These are phyloP conservation scores for Cantharis lateralis DNA, from an alignment of 2,888 invertebrate species.

Conservation along the genomic window DNA sequence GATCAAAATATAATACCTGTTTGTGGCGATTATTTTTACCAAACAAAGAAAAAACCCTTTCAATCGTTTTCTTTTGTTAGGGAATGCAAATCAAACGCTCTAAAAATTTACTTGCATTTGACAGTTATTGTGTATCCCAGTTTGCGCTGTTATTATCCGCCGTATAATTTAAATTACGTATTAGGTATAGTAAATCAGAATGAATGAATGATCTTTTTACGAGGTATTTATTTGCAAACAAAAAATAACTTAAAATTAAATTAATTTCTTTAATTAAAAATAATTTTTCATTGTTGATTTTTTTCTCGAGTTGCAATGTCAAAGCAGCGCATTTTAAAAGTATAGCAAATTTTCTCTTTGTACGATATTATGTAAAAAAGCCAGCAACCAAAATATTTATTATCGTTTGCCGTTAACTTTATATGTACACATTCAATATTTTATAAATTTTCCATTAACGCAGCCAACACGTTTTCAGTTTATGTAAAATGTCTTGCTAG, in stretches of 20 bases:
- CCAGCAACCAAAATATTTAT: not conserved
- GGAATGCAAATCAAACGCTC: conserved; percentile 17
- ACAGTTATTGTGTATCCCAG: conserved; percentile 14
- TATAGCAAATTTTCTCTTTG: not conserved
- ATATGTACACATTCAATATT: not conserved
- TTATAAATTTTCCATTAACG: not conserved
- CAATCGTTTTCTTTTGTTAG: conserved; percentile 12
- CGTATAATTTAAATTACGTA: not conserved
- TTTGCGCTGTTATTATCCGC: not conserved
- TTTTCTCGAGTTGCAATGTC: not conserved
- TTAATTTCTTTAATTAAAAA: not conserved
- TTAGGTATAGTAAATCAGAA: not conserved
- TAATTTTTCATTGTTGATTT: not conserved
- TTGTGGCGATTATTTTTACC: conserved; percentile 23
- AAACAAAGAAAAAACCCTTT: conserved; percentile 16
- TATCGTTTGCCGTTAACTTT: not conserved
- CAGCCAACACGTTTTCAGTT: not conserved
- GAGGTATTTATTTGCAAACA: not conserved
- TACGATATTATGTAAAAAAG: not conserved
- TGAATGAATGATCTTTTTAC: not conserved
- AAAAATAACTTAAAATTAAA: not conserved
- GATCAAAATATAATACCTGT: conserved; percentile 23
- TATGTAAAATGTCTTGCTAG: not conserved
- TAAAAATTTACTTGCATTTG: conserved; percentile 12
- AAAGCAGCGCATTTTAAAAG: not conserved